Evolutionary conservation across 2,888 invertebrate genomes (phyloP), one percentile per base, ranked within the genome.

Genomic region (Monopis laevigella): DNA sequence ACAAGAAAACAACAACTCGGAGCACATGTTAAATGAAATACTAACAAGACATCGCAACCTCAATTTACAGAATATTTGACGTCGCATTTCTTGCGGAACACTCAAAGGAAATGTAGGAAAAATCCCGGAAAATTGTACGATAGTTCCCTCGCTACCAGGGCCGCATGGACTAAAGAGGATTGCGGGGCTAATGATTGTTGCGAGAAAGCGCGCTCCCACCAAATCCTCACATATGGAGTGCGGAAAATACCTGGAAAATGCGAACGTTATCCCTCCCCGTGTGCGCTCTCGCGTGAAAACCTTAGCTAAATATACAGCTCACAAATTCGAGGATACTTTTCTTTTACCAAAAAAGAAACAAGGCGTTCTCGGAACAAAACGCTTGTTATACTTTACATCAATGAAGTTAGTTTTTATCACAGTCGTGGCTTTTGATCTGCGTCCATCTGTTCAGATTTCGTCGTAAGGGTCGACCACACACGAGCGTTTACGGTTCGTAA

Each of bases 391-490:
- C 4, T 36, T 62, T 67, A 66, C 73, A 75, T 75, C 65, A 74
- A 73, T 65, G 55, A 56, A n/a, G n/a, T n/a, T n/a, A n/a, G 68
- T 59, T 74, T 78, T 80, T 75, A 77, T 74, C 68, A 62, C 65
- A 61, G 51, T 55, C 52, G 44, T 55, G 53, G 59, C 72, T 68
- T 78, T 80, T 80, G 80, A 80, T 78, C 65, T 77, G 56, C 11
- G 57, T 58, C 69, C 80, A 78, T 78, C 80, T 78, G 80, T 67
- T 65, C 65, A 58, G 65, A 70, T 66, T 77, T 80, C 80, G 77
- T 69, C 72, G 78, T 80, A 80, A 80, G 78, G 73, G 71, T 71
- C 70, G 78, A 66, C 80, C 78, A 80, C 80, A 78, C 80, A 75
- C 78, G 75, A 67, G 48, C 66, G 72, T 78, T 77, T 80, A 78